These are phyloP conservation scores for Takifugu flavidus DNA, from an alignment of 2,113 vertebrate genomes.

Conservation along the genomic window DNA sequence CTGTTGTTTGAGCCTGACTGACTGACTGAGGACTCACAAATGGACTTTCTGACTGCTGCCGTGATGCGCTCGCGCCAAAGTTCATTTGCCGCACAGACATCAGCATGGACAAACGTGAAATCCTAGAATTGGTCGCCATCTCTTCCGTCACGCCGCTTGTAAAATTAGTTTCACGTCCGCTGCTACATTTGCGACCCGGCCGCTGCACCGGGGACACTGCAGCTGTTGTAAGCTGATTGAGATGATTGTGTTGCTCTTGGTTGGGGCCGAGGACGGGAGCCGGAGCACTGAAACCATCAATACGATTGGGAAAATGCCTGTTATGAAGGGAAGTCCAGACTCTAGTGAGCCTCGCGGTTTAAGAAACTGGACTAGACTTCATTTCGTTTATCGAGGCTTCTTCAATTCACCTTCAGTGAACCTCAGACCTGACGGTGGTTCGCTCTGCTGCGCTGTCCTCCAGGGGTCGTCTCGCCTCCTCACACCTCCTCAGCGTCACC, in stretches of 20 bases:
- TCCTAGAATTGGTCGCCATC: slow-evolving; percentile 49
- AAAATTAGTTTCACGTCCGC: slow-evolving; percentile 44
- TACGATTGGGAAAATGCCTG: background rate
- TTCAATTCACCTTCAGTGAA: too few relatives aligned
- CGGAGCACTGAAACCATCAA: background rate
- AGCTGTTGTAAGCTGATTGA: slow-evolving; percentile 28
- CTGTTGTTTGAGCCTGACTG: too few relatives aligned
- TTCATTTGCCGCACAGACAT: slow-evolving; percentile 42
- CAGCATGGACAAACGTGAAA: slow-evolving; percentile 58
- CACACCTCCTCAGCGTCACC: slow-evolving; percentile 79
- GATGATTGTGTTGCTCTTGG: slow-evolving; percentile 14
- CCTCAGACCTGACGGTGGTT: too few relatives aligned
- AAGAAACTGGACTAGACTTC: too few relatives aligned
- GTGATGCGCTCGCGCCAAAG: slow-evolving; percentile 42
- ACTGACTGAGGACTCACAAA: too few relatives aligned
- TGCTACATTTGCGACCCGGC: slow-evolving; percentile 39
- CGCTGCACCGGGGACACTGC: slow-evolving; percentile 32
- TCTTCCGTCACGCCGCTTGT: slow-evolving; percentile 55
- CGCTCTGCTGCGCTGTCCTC: slow-evolving; percentile 2
- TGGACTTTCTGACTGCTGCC: too few relatives aligned
- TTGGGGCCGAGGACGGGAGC: slow-evolving; percentile 9
- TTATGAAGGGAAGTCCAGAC: too few relatives aligned
- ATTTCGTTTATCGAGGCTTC: too few relatives aligned
- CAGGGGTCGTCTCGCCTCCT: slow-evolving; percentile 78
- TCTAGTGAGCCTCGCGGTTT: too few relatives aligned